Evolutionary conservation across 2,113 vertebrate genomes (phyloP).

Genomic region (Scatophagus argus): DNA sequence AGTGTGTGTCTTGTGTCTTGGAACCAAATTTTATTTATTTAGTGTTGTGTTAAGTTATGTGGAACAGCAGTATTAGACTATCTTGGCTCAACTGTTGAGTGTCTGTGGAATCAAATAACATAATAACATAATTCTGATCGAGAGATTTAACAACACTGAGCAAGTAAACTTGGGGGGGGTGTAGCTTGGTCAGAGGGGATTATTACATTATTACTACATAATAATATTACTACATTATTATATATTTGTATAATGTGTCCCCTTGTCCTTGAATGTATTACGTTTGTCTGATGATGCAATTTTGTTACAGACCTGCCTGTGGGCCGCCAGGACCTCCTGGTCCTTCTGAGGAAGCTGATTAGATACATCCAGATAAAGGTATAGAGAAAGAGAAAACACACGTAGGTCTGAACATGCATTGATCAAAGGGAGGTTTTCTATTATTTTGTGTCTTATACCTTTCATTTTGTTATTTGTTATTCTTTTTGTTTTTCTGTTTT

Average conservation of each 20-base stretch:
- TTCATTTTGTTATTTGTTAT: neutral
- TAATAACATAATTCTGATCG: no score
- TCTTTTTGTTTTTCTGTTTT: slow-evolving; percentile 69
- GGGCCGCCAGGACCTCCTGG: slow-evolving; percentile 89
- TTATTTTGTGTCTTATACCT: neutral
- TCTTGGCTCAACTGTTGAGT: no score
- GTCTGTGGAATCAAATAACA: no score
- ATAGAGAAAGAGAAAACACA: slow-evolving; percentile 25
- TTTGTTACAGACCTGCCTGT: slow-evolving; percentile 89
- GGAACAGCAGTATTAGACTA: no score
- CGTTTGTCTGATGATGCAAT: neutral
- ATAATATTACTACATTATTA: neutral
- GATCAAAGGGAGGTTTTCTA: neutral
- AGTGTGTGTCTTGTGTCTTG: no score
- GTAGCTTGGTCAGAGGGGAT: no score
- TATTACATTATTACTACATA: no score
- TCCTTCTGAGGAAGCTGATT: slow-evolving; percentile 92
- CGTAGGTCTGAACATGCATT: neutral
- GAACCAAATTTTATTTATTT: no score
- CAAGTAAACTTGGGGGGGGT: no score
- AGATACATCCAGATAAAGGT: slow-evolving; percentile 96
- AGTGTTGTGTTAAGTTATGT: no score
- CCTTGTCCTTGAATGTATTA: neutral
- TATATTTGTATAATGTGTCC: neutral
- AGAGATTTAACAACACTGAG: no score